Evolutionary conservation across 2,797 vertebrate species (phyloP).

Genomic region (Gymnothorax javanicus): DNA sequence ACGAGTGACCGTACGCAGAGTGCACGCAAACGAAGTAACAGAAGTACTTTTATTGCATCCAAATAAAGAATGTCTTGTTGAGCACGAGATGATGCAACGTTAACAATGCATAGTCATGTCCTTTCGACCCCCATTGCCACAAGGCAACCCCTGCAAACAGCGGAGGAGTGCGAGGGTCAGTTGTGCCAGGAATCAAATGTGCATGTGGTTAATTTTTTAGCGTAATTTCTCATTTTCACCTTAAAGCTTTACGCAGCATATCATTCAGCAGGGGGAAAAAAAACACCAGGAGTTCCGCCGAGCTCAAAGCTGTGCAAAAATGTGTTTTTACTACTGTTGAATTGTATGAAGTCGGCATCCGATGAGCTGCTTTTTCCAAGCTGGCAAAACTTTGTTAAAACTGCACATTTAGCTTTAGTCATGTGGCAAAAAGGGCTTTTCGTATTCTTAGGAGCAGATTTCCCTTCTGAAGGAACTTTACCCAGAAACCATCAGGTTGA

Average conservation of each 20-base stretch:
- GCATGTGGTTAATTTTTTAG: slow-evolving; percentile 52
- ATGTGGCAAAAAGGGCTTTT: slow-evolving; percentile 90
- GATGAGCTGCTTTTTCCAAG: slow-evolving; percentile 38
- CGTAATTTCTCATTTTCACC: slow-evolving; percentile 24
- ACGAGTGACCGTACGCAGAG: background rate
- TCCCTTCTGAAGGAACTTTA: slow-evolving; percentile 61
- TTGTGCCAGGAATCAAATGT: slow-evolving; percentile 47
- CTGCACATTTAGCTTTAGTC: slow-evolving; percentile 80
- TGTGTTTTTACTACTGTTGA: slow-evolving; percentile 6
- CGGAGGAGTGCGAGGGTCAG: slow-evolving; percentile 45
- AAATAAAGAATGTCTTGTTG: slow-evolving; percentile 11
- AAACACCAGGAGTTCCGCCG: slow-evolving; percentile 45
- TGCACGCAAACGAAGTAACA: slow-evolving; percentile 6
- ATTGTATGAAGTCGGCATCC: slow-evolving; percentile 11
- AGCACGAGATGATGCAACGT: slow-evolving; percentile 8
- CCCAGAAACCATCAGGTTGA: slow-evolving; percentile 81
- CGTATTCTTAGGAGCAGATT: slow-evolving; percentile 73
- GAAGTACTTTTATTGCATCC: slow-evolving; percentile 6
- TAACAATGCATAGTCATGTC: slow-evolving; percentile 16
- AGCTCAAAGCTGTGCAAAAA: slow-evolving; percentile 31
- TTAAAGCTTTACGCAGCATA: slow-evolving; percentile 42
- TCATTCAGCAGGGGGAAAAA: slow-evolving; percentile 52
- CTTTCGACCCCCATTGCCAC: slow-evolving; percentile 28
- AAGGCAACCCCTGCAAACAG: slow-evolving; percentile 44
- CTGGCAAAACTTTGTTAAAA: slow-evolving; percentile 60